Base-by-base conservation (phyloP, 2,797 vertebrate genomes). In the Thunnus albacares region DNA sequence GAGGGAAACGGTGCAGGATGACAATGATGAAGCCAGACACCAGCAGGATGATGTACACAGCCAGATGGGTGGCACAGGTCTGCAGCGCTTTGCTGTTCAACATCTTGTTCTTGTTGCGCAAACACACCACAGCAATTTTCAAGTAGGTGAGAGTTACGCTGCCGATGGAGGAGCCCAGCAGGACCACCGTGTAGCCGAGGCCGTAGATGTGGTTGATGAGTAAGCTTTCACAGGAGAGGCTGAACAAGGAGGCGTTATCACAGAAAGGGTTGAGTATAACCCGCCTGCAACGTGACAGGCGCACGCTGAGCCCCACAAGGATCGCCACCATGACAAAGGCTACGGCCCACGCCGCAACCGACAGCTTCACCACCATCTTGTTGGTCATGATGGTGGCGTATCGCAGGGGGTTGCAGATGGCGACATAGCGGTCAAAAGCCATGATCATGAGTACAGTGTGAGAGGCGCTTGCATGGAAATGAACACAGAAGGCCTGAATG, bases 371-470 rank as follows among this genome's bases (percentile, higher is more conserved):
- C 0, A 97, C 95, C 18, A 85, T 93, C 0, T 77, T 77, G 17
- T 83, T 93, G 0, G 90, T 96, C 26, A 97, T 85, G 38, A 95
- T 87, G 18, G 90, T 30, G 0, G 86, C 6, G 51, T 97, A 97
- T 10, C 88, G 75, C 79, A 97, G 84, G 0, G 96, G 96, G 28
- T 95, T 85, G 1, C 96, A 97, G 69, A 97, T 94, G 13, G 97
- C 96, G 43, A 97, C 81, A 1, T 96, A 97, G 0, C 95, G 88
- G 79, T 97, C 96, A 0, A 96, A 95, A 0, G 96, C 96, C 97
- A 97, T 97, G 9, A 95, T 94, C 87, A 97, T 90, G 72, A 97
- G 91, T 0, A 97, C 89, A 0, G 94, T 94, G 3, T 96, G 96
- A 1, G 94, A 93, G 2, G 93, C 84, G 0, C 95, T 93, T n/a